These are phyloP conservation scores for Hyla sarda DNA, from an alignment of 2,113 vertebrate species.

Conservation along the genomic window DNA sequence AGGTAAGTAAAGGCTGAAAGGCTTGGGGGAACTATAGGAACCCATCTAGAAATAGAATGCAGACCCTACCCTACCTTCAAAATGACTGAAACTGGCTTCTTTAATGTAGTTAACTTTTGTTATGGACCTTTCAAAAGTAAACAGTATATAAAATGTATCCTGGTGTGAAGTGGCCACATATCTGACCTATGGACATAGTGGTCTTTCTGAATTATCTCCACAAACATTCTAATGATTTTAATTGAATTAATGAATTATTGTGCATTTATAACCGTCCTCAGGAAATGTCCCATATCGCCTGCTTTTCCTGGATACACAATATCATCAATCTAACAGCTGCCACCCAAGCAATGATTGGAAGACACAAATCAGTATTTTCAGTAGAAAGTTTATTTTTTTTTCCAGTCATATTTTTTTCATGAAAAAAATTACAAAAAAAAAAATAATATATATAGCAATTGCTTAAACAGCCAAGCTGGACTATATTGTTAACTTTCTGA, in stretches of 20 bases:
- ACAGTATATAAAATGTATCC: not conserved
- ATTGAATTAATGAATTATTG: not conserved
- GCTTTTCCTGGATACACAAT: not conserved
- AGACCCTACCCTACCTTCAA: not conserved
- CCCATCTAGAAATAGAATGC: not conserved
- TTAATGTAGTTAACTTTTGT: too few relatives aligned
- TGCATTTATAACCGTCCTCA: not conserved
- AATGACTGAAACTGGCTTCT: not conserved
- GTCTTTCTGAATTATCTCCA: not conserved
- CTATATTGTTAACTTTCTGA: conserved; percentile 83
- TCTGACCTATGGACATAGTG: not conserved
- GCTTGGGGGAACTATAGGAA: conserved; percentile 20
- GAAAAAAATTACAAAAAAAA: conserved; percentile 85
- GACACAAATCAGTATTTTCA: conserved; percentile 81
- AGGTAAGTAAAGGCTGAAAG: conserved; percentile 83
- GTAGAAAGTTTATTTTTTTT: conserved; percentile 96
- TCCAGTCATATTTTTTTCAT: conserved; percentile 84
- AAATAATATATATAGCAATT: conserved; percentile 87
- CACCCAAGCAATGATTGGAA: conserved; percentile 63
- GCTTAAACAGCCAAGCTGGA: conserved; percentile 85
- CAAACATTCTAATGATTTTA: not conserved
- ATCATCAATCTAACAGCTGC: conserved; percentile 6
- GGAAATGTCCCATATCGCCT: not conserved
- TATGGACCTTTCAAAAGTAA: not conserved
- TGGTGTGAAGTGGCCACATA: not conserved